phyloP scores from a whole-genome alignment of 1,140 invertebrate species.

The Microvelia longipes region DNA sequence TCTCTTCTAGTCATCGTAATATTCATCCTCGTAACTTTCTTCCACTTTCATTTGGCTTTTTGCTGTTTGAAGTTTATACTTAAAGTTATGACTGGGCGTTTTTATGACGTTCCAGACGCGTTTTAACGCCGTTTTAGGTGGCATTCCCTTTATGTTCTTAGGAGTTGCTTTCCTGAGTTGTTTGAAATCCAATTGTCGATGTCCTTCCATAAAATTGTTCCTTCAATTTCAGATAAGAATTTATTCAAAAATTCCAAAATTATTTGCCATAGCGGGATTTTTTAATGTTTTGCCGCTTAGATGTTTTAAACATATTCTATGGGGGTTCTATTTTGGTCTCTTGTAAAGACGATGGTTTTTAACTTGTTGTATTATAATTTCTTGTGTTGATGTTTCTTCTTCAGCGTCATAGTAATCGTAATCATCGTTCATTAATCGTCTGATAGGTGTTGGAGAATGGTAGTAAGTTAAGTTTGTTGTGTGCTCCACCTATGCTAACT shows the following conservation, averaged over 20 bases:
- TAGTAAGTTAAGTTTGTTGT: not conserved
- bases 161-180: not conserved
- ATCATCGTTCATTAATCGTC: constrained; percentile 4
- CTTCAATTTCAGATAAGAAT: constrained; percentile 36
- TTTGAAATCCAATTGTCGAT: not conserved
- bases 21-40: not conserved
- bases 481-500: not conserved
- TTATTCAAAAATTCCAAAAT: constrained; percentile 44
- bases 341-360: not conserved
- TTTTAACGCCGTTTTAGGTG: not conserved
- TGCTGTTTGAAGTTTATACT: constrained; percentile 2
- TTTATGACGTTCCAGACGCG: not conserved
- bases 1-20: constrained; percentile 13
- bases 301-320: not conserved
- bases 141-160: not conserved
- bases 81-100: constrained; percentile 3
- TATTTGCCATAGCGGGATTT: constrained; percentile 41
- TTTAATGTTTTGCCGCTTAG: constrained; percentile 27
- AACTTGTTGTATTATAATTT: not conserved
- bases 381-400: not conserved
- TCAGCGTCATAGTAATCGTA: not conserved
- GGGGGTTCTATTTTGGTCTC: not conserved
- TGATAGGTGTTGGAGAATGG: not conserved
- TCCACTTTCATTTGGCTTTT: constrained; percentile 5
- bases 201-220: constrained; percentile 20